These are phyloP conservation scores for Cephus runcator DNA, from an alignment of 2,888 invertebrate species.

Conservation along the genomic window DNA sequence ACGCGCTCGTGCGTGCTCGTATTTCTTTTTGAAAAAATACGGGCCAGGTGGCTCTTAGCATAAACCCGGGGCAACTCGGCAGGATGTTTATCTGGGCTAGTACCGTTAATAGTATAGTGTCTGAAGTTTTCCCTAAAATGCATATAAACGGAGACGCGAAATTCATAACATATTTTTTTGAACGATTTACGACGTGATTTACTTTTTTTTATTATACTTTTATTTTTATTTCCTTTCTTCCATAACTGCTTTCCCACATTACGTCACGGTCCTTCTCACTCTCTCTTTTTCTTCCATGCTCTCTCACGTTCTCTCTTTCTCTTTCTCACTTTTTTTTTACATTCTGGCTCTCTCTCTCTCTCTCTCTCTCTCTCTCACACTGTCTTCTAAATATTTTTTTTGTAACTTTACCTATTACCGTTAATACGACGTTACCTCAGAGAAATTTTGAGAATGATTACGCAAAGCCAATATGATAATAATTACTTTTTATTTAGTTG, in stretches of 20 bases:
- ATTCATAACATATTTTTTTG: conserved; percentile 43
- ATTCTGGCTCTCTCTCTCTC: neutral
- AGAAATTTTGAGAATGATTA: conserved; percentile 47
- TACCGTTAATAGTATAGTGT: conserved; percentile 54
- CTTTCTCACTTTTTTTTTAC: neutral
- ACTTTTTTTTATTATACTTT: neutral
- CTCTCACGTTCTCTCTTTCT: neutral
- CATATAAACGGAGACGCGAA: conserved; percentile 57
- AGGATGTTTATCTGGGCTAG: conserved; percentile 58
- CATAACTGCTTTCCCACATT: neutral
- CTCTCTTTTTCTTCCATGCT: neutral
- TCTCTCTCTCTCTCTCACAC: neutral
- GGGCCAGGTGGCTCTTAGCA: conserved; percentile 54
- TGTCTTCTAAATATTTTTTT: conserved; percentile 11
- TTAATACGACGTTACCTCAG: conserved; percentile 35
- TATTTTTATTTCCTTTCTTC: neutral
- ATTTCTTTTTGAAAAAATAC: neutral
- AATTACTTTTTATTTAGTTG: conserved; percentile 39
- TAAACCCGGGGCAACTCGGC: conserved; percentile 55
- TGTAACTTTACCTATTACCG: conserved; percentile 23
- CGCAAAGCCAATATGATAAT: conserved; percentile 30
- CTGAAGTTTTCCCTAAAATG: conserved; percentile 44
- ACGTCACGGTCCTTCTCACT: neutral
- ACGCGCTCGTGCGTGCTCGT: neutral
- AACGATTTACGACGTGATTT: conserved; percentile 14